Conservation (phyloP, 2,113 vertebrate species). For the Pedionomus torquatus region DNA sequence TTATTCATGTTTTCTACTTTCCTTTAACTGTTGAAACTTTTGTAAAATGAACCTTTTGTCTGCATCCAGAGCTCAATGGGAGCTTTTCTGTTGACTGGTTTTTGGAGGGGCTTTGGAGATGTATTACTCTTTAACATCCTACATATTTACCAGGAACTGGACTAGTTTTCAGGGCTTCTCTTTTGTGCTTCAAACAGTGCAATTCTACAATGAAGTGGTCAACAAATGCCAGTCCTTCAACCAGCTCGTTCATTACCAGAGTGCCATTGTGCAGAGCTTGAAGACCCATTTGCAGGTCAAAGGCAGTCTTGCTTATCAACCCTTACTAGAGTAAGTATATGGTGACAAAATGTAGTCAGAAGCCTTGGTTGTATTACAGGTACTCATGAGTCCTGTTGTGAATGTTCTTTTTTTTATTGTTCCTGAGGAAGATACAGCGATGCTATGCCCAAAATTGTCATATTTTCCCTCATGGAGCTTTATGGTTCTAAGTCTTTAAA, state of each 20-base stretch:
- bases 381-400: neutral
- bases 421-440: neutral
- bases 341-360: neutral
- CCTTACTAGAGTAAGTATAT: conserved; percentile 90
- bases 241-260: conserved; percentile 94
- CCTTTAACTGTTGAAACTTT: neutral
- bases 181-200: conserved; percentile 72
- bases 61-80: neutral
- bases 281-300: conserved; percentile 87
- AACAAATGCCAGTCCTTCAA: conserved; percentile 94
- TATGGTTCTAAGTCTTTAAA: neutral
- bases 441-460: neutral
- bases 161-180: neutral
- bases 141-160: neutral
- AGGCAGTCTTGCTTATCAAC: conserved; percentile 89
- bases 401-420: neutral
- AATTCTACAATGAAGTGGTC: conserved; percentile 88
- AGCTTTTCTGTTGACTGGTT: neutral
- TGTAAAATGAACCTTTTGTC: neutral
- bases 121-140: neutral
- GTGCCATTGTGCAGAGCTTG: conserved; percentile 85
- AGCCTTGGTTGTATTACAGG: neutral
- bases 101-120: neutral
- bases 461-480: neutral
- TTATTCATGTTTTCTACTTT: neutral